Percentiles rank a stretch among this genome's conserved stretches.
Evolutionary conservation across 2,888 invertebrate genomes (phyloP).

Genomic region (Thymelicus sylvestris): DNA sequence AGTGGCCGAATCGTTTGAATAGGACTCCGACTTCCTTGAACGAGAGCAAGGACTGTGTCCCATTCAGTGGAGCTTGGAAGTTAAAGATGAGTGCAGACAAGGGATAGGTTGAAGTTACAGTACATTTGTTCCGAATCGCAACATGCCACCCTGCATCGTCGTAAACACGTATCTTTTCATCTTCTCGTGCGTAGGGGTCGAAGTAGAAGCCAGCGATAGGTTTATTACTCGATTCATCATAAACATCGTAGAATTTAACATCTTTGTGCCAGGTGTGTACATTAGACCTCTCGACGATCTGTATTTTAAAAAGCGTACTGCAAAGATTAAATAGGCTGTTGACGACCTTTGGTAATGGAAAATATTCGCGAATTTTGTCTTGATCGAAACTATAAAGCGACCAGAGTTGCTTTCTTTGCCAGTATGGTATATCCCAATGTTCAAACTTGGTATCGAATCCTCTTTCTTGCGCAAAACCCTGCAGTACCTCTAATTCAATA

Average conservation of each 20-base stretch:
- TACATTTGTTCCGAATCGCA: slow-evolving; percentile 89
- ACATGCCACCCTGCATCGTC: slow-evolving; percentile 91
- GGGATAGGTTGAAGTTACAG: slow-evolving; percentile 87
- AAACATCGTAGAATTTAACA: slow-evolving; percentile 92
- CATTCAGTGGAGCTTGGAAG: slow-evolving; percentile 87
- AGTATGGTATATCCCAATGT: slow-evolving; percentile 95
- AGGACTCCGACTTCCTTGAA: slow-evolving; percentile 90
- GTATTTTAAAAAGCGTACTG: slow-evolving; percentile 91
- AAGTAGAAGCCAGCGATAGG: slow-evolving; percentile 94
- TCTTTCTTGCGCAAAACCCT: slow-evolving; percentile 88
- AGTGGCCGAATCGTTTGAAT: slow-evolving; percentile 94
- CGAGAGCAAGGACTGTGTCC: slow-evolving; percentile 88
- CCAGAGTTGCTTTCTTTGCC: slow-evolving; percentile 91
- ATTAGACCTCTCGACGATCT: slow-evolving; percentile 87
- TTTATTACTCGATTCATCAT: slow-evolving; percentile 86
- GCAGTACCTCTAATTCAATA: slow-evolving; percentile 88
- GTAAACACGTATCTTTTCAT: slow-evolving; percentile 85
- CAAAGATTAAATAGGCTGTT: slow-evolving; percentile 90
- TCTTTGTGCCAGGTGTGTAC: slow-evolving; percentile 93
- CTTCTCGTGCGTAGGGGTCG: slow-evolving; percentile 90
- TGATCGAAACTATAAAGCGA: slow-evolving; percentile 88
- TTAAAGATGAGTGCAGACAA: slow-evolving; percentile 93
- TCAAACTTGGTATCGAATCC: slow-evolving; percentile 89
- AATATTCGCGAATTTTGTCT: slow-evolving; percentile 90
- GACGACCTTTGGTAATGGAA: slow-evolving; percentile 92